Evolutionary conservation across 2,113 vertebrate species (phyloP).

Genomic region (Sisor rabdophorus): DNA sequence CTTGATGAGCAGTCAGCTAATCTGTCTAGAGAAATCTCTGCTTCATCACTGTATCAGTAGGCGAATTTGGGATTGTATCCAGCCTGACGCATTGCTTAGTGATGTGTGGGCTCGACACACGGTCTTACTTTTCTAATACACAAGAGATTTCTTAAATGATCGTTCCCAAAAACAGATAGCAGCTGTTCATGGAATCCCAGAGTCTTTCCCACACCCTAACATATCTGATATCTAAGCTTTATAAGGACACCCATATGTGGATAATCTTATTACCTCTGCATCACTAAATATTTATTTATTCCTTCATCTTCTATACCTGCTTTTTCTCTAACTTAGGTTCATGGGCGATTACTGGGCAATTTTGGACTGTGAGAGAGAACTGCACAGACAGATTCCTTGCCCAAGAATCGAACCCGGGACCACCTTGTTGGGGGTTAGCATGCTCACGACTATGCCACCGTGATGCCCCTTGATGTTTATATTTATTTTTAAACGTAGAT

Average conservation of each 20-base stretch:
- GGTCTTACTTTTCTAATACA: background rate
- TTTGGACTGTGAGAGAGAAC: too few species aligned
- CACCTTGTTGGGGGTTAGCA: too few species aligned
- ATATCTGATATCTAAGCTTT: background rate
- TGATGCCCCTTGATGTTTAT: too few species aligned
- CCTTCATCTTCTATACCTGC: too few species aligned
- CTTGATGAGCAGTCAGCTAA: background rate
- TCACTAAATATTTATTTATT: too few species aligned
- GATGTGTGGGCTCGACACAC: background rate
- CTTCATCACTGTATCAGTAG: background rate
- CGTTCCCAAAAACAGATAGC: background rate
- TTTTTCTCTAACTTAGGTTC: too few species aligned
- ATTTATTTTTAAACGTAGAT: too few species aligned
- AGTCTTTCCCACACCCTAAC: background rate
- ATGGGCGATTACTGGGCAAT: too few species aligned
- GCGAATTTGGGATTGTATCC: background rate
- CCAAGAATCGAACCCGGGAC: too few species aligned
- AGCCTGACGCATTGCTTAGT: slow-evolving; percentile 3
- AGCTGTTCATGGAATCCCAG: background rate
- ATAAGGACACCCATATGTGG: background rate
- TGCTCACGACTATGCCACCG: too few species aligned
- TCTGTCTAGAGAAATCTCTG: slow-evolving; percentile 11
- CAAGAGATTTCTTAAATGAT: background rate
- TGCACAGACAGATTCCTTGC: too few species aligned
- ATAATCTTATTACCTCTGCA: background rate